These are phyloP conservation scores for Acronicta leporina DNA, from an alignment of 2,888 invertebrate genomes.

Conservation along the genomic window DNA sequence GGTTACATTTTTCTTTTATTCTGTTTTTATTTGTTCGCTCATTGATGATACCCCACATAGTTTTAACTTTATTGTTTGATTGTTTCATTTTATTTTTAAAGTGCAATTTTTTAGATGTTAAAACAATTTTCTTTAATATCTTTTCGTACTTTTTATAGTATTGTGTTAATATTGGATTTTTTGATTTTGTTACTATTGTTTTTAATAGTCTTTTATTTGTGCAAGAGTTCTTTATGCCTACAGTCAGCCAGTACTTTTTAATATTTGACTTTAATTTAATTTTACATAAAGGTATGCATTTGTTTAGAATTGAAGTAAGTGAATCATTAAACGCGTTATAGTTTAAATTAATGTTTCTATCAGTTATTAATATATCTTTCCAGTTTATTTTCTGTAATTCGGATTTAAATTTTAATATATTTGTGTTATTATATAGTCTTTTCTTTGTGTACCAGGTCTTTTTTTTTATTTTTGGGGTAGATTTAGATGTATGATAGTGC, in stretches of 20 bases:
- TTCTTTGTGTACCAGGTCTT: slow-evolving; percentile 8
- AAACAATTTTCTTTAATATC: too few species aligned
- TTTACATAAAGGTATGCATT: neutral
- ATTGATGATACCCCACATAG: too few species aligned
- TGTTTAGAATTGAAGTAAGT: neutral
- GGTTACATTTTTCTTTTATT: too few species aligned
- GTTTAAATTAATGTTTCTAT: neutral
- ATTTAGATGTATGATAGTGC: neutral
- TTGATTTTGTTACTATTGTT: too few species aligned
- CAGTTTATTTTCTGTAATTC: slow-evolving; percentile 6
- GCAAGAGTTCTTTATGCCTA: too few species aligned
- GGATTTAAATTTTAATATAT: slow-evolving; percentile 10
- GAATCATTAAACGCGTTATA: neutral
- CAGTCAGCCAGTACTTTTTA: neutral
- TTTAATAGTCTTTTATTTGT: too few species aligned
- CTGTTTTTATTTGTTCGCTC: too few species aligned
- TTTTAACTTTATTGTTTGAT: too few species aligned
- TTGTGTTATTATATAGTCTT: slow-evolving; percentile 4
- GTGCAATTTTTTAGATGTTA: too few species aligned
- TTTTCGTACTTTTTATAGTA: too few species aligned
- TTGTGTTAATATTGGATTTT: too few species aligned
- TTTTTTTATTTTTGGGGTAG: neutral
- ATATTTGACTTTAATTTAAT: neutral
- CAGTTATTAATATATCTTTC: slow-evolving; percentile 1
- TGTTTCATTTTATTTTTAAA: too few species aligned